Conservation (phyloP, 2,888 invertebrate species). For the Incurvaria masculella region DNA sequence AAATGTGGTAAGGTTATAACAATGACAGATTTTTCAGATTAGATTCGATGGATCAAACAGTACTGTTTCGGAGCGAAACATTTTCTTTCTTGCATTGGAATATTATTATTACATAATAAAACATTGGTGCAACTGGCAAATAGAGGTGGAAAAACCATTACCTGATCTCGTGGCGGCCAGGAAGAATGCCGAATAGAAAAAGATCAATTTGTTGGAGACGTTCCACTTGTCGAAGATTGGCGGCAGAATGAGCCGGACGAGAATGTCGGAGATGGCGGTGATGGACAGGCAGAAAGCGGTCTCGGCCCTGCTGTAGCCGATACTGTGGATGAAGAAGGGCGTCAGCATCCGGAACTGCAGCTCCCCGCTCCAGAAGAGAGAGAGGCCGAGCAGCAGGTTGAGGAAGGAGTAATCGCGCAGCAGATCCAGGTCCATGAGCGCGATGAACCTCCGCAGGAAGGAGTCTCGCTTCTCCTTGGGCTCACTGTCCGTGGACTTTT, state of each 20-base stretch:
- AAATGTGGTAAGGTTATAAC: no score
- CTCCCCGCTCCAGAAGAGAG: conserved; percentile 72
- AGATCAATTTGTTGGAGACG: conserved; percentile 67
- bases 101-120: no score
- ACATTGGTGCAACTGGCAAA: conserved; percentile 3
- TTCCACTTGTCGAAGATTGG: conserved; percentile 68
- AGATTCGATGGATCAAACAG: no score
- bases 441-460: conserved; percentile 57
- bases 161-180: conserved; percentile 71
- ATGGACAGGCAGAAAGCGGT: conserved; percentile 72
- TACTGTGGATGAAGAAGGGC: conserved; percentile 62
- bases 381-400: conserved; percentile 68
- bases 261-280: conserved; percentile 71
- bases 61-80: not conserved
- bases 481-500: conserved; percentile 31
- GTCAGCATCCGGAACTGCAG: conserved; percentile 73
- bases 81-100: no score
- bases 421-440: conserved; percentile 68
- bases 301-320: conserved; percentile 63
- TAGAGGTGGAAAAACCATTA: conserved; percentile 35
- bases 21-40: no score
- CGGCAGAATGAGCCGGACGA: conserved; percentile 68
- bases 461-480: conserved; percentile 29
- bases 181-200: conserved; percentile 68
- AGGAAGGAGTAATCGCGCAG: conserved; percentile 70